phyloP scores from a whole-genome alignment of 2,888 invertebrate species.

The Melinopterus prodromus region DNA sequence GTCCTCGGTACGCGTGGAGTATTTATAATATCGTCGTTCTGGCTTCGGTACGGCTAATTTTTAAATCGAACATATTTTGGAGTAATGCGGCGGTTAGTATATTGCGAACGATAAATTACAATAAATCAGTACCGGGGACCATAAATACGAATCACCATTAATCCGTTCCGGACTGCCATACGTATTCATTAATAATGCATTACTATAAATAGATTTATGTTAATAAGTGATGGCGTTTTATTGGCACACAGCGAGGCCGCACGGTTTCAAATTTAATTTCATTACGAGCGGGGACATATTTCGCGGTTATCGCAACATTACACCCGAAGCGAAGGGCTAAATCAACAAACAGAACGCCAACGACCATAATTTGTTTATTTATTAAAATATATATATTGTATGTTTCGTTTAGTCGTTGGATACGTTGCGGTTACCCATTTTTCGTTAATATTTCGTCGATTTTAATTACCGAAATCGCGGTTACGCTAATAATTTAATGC shows the following conservation, averaged over 20 bases:
- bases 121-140: not conserved
- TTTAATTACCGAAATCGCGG: not conserved
- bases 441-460: not conserved
- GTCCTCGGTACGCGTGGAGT: too few relatives aligned
- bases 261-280: not conserved
- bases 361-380: slow-evolving; percentile 4
- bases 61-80: not conserved
- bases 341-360: not conserved
- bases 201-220: slow-evolving; percentile 24
- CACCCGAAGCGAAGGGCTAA: not conserved
- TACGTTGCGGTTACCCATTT: not conserved
- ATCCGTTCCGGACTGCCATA: slow-evolving; percentile 12
- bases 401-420: not conserved
- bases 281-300: not conserved
- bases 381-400: not conserved
- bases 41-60: not conserved
- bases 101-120: not conserved
- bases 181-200: slow-evolving; percentile 20
- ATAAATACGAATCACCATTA: slow-evolving; percentile 18
- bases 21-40: not conserved
- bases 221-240: slow-evolving; percentile 17
- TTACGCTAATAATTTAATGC: not conserved
- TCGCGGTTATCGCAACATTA: not conserved
- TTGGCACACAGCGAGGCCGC: not conserved
- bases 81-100: not conserved